phyloP scores from a whole-genome alignment of 35 echinoderm and acorn worm genomes.

The Hemicentrotus pulcherrimus region DNA sequence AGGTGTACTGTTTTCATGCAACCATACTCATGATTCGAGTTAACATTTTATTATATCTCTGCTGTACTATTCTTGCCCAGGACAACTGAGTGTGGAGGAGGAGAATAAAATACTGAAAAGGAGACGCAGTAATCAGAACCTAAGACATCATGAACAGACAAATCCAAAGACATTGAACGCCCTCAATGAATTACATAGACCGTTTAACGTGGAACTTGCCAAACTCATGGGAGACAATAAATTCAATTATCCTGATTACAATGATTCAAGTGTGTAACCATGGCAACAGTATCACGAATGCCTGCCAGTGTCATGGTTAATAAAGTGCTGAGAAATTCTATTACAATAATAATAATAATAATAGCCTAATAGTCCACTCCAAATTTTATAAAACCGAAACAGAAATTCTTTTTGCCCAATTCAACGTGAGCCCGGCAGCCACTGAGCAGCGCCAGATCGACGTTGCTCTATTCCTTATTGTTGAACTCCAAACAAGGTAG shows the following conservation, averaged over 20 bases:
- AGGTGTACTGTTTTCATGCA: neutral
- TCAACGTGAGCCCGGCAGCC: no score
- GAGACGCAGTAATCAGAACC: neutral
- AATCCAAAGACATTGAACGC: neutral
- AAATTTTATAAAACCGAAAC: no score
- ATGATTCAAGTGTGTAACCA: neutral
- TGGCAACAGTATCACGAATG: neutral
- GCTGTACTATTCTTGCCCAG: neutral
- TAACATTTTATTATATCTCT: no score
- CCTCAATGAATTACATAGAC: conserved; percentile 41
- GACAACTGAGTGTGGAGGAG: neutral
- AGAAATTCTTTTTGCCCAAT: no score
- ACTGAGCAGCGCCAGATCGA: no score
- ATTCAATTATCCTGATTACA: neutral
- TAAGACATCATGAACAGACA: neutral
- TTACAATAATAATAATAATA: no score
- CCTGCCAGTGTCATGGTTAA: no score
- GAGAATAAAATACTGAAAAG: neutral
- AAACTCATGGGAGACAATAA: conserved; percentile 33
- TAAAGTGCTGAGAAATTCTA: no score
- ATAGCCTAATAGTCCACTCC: no score
- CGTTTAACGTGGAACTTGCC: conserved; percentile 34
- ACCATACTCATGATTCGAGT: neutral
- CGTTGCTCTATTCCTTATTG: no score
- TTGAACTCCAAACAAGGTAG: no score